These are phyloP conservation scores for Scomber scombrus DNA, from an alignment of 2,113 vertebrate genomes.

Conservation along the genomic window DNA sequence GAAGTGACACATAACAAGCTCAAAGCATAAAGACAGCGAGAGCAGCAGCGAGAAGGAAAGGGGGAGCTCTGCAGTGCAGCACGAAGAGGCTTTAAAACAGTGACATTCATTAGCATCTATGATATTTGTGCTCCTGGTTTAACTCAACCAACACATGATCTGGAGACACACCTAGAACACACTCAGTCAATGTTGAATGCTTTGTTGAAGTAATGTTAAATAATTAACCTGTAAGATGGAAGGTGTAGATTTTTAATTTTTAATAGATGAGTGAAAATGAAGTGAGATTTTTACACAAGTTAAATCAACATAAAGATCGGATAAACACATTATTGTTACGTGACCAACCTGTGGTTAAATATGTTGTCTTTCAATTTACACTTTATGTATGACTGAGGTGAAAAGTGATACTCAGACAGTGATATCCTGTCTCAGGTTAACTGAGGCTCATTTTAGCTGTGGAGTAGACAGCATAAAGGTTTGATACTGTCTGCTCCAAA, in stretches of 20 bases:
- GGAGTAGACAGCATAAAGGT: constrained; percentile 32
- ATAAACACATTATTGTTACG: neutral
- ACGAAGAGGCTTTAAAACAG: constrained; percentile 21
- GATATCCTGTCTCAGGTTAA: neutral
- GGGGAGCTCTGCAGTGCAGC: constrained; percentile 9
- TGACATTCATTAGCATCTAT: constrained; percentile 14
- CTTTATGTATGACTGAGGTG: neutral
- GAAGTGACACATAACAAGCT: constrained; percentile 41
- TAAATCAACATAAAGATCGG: neutral
- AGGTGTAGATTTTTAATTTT: neutral
- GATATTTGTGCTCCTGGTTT: constrained; percentile 17
- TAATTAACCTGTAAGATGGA: neutral
- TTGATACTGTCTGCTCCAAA: constrained; percentile 62
- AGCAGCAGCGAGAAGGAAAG: constrained; percentile 2
- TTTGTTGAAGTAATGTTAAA: constrained; percentile 5
- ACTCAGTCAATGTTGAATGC: neutral
- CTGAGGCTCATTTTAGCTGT: constrained; percentile 32
- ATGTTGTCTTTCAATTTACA: neutral
- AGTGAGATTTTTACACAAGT: neutral
- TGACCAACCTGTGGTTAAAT: neutral
- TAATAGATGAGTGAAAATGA: neutral
- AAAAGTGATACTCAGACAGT: constrained; percentile 23
- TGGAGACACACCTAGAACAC: neutral
- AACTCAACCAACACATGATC: constrained; percentile 8
- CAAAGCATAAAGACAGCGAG: constrained; percentile 3